These are phyloP conservation scores for Ectemnius lituratus DNA, from an alignment of 2,888 invertebrate species.

Conservation along the genomic window DNA sequence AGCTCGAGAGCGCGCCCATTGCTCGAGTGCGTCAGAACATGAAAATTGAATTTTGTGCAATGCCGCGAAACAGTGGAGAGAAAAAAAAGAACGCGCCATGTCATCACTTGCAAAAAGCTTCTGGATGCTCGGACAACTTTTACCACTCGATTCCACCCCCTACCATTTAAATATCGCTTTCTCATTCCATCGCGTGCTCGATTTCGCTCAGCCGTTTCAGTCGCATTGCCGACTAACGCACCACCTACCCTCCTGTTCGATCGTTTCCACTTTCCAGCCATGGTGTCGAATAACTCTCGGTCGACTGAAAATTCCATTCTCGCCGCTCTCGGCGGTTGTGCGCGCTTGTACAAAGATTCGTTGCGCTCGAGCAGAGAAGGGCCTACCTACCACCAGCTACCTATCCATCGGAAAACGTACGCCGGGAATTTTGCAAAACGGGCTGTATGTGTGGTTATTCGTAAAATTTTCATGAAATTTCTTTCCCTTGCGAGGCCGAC, in stretches of 20 bases:
- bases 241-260: conserved; percentile 1
- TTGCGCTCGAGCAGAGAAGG: conserved; percentile 23
- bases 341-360: conserved; percentile 33
- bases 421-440: conserved; percentile 15
- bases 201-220: not conserved
- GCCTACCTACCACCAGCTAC: conserved; percentile 3
- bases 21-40: conserved; percentile 32
- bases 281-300: conserved; percentile 50
- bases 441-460: conserved; percentile 8
- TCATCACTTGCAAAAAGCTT: conserved; percentile 35
- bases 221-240: conserved; percentile 10
- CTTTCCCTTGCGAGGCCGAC: not conserved
- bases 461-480: not conserved
- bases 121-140: conserved; percentile 34
- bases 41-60: conserved; percentile 56
- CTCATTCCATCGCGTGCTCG: conserved; percentile 16
- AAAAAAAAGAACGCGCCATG: conserved; percentile 31
- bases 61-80: conserved; percentile 29
- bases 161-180: not conserved
- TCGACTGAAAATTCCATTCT: conserved; percentile 50
- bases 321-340: conserved; percentile 17
- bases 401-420: not conserved
- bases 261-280: conserved; percentile 7
- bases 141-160: conserved; percentile 6
- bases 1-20: conserved; percentile 11